Evolutionary conservation across 2,888 invertebrate species (phyloP), one percentile per base, ranked within the genome.

Genomic region (Limnephilus rhombicus): DNA sequence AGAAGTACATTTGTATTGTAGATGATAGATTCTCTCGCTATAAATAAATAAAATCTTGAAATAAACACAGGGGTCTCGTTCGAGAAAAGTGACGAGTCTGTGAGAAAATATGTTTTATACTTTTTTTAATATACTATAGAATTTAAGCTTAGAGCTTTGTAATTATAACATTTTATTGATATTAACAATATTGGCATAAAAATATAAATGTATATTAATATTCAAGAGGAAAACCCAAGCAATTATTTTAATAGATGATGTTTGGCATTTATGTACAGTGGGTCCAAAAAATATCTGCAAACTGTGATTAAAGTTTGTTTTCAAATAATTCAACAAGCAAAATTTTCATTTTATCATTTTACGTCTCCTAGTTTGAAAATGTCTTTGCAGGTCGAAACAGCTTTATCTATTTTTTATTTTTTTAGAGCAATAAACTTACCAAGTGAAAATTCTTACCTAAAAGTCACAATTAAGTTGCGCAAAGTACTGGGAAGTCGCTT

Each of bases 231-330:
- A 34, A 80, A 86, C 12, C 88, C 80, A 37, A 89, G 53, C 87
- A 89, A 80, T 89, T 37, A 89, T 80, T 89, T 89, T 31, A 24
- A 89, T 80, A n/a, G 34, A 45, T 85, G 34, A 53, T 89, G 88
- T 89, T 89, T 80, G 88, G 88, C 88, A 80, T 89, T 80, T 89
- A 89, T 89, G 86, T 89, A 89, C 88, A 80, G 41, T 89, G 88
- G 88, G 88, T 89, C 88, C 88, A 89, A 89, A 89, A 89, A 89
- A 80, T 89, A 89, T 89, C 88, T 80, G 80, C 88, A 88, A 37
- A 68, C 88, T 80, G 88, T 88, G 68, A 88, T 86, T 53, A n/a
- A 37, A 18, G 18, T 24, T 68, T 18, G 18, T 18, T 68, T 68
- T 68, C 0, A 49, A 68, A 18, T 68, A 68, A 68, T n/a, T 24